Evolutionary conservation across 2,888 invertebrate species (phyloP).

Genomic region (Oscheius onirici): DNA sequence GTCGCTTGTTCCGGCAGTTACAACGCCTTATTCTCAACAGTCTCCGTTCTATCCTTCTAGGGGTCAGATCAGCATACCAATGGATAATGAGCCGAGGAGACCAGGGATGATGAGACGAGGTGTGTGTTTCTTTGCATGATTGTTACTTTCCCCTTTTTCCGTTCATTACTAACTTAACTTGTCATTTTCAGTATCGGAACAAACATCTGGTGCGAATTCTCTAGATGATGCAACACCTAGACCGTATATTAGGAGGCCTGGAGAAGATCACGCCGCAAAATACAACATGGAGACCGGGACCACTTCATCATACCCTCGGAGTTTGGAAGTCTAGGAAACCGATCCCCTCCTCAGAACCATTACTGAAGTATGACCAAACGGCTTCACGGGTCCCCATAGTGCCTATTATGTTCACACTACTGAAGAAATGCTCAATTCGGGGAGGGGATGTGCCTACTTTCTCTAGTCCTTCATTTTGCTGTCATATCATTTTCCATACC

Average conservation of each 20-base stretch:
- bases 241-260: slow-evolving; percentile 50
- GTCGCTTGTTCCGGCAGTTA: slow-evolving; percentile 21
- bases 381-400: slow-evolving; percentile 19
- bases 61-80: slow-evolving; percentile 51
- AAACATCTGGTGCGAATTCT: slow-evolving; percentile 30
- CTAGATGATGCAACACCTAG: slow-evolving; percentile 33
- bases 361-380: slow-evolving; percentile 10
- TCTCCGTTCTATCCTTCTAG: slow-evolving; percentile 20
- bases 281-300: slow-evolving; percentile 43
- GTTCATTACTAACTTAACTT: background rate
- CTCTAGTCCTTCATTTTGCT: slow-evolving; percentile 12
- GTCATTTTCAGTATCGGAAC: slow-evolving; percentile 32
- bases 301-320: slow-evolving; percentile 37
- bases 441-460: slow-evolving; percentile 19
- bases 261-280: slow-evolving; percentile 37
- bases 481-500: slow-evolving; percentile 11
- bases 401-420: background rate
- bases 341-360: slow-evolving; percentile 28
- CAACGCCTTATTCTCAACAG: slow-evolving; percentile 32
- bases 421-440: background rate
- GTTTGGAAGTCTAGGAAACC: slow-evolving; percentile 37
- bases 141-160: background rate
- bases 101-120: slow-evolving; percentile 45
- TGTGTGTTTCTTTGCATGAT: slow-evolving; percentile 35
- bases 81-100: slow-evolving; percentile 56